Conservation (phyloP, 1,140 invertebrate genomes). For the Whitmania pigra region DNA sequence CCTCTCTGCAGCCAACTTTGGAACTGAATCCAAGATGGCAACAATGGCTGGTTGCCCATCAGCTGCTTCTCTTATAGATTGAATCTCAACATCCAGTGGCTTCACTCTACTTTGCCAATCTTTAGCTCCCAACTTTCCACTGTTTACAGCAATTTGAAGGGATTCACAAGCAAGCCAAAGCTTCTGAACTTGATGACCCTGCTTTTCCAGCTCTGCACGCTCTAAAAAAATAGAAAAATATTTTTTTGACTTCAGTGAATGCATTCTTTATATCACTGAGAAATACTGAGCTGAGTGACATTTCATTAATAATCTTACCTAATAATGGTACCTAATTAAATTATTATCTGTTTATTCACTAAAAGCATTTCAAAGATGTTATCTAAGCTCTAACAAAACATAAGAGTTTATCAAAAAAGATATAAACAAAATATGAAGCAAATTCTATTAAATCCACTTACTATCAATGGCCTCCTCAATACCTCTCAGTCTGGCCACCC, state of each 20-base stretch:
- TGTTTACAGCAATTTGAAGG: constrained; percentile 60
- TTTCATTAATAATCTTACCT: neutral
- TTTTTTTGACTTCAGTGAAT: neutral
- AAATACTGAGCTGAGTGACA: too few species aligned
- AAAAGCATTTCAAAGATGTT: neutral
- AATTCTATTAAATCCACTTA: constrained; percentile 42
- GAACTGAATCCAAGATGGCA: constrained; percentile 61
- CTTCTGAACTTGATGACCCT: constrained; percentile 65
- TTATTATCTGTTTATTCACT: neutral
- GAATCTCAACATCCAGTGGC: constrained; percentile 62
- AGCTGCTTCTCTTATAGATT: constrained; percentile 47
- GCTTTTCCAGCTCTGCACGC: constrained; percentile 63
- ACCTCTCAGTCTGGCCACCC: constrained; percentile 69
- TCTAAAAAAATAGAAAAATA: constrained; percentile 49
- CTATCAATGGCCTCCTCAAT: constrained; percentile 73
- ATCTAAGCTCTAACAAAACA: neutral
- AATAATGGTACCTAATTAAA: neutral
- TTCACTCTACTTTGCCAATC: constrained; percentile 40
- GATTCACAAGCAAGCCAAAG: constrained; percentile 83
- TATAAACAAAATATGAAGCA: neutral
- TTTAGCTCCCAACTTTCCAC: constrained; percentile 39
- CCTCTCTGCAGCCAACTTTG: constrained; percentile 57
- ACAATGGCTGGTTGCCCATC: constrained; percentile 51
- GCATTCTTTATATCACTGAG: neutral
- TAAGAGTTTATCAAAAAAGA: neutral